Evolutionary conservation across 1,140 invertebrate genomes (phyloP).

Genomic region (Drosophila arawakana): DNA sequence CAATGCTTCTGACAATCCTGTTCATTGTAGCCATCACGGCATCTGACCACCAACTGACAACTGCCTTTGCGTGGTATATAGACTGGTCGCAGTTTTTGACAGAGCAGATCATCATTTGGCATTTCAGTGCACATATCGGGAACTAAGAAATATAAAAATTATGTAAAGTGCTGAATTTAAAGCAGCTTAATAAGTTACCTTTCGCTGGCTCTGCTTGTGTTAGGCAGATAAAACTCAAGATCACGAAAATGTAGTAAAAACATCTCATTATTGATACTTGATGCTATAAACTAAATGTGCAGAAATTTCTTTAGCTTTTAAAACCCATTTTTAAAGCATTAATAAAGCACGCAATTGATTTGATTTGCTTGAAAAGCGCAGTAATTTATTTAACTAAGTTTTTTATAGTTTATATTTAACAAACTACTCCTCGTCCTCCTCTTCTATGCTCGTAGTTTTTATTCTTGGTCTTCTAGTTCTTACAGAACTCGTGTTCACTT

Average conservation of each 20-base stretch:
- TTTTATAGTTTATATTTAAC: neutral
- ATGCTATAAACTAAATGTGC: neutral
- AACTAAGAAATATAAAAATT: neutral
- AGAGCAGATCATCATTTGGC: neutral
- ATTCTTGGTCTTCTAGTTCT: slow-evolving; percentile 8
- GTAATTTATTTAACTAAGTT: too few relatives aligned
- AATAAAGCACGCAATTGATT: slow-evolving; percentile 1
- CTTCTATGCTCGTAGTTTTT: neutral
- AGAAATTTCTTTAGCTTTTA: neutral
- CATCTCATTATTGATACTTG: neutral
- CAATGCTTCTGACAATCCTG: slow-evolving; percentile 14
- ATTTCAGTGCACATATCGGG: neutral
- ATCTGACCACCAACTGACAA: neutral
- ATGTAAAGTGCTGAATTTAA: too few relatives aligned
- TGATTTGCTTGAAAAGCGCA: neutral
- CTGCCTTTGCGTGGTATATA: neutral
- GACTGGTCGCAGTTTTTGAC: neutral
- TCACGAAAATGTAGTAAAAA: neutral
- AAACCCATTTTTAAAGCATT: neutral
- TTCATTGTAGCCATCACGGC: neutral
- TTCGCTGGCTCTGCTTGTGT: neutral
- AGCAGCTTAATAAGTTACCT: too few relatives aligned
- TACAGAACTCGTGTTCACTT: neutral
- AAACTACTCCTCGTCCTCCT: neutral
- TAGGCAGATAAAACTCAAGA: neutral